A percentile compares a stretch with the other conserved stretches of the same genome.
Evolutionary conservation across 2,113 vertebrate genomes (phyloP).

Genomic region (Lipophrys pholis): DNA sequence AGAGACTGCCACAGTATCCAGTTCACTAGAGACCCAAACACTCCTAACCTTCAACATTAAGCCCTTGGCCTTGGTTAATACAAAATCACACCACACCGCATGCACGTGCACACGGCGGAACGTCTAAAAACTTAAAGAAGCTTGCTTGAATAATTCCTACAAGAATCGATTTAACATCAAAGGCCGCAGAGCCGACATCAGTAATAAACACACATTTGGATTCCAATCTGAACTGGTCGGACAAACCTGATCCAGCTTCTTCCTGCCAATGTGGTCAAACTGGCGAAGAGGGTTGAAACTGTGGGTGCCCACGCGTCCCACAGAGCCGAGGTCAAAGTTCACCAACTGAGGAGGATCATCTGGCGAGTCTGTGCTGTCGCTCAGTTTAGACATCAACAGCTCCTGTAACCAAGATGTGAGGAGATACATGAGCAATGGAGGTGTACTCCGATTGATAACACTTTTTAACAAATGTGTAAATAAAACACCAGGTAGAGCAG

Average conservation of each 20-base stretch:
- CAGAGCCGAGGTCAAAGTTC: constrained; percentile 65
- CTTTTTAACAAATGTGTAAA: constrained; percentile 16
- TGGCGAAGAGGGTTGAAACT: constrained; percentile 89
- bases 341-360: constrained; percentile 57
- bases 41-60: constrained; percentile 67
- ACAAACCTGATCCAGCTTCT: constrained; percentile 90
- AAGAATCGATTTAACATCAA: not conserved
- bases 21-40: constrained; percentile 64
- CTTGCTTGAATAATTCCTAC: not conserved
- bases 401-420: constrained; percentile 77
- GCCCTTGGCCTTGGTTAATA: constrained; percentile 70
- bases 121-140: constrained; percentile 6
- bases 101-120: constrained; percentile 14
- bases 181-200: constrained; percentile 6
- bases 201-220: not conserved
- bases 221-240: not conserved
- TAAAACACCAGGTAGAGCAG: constrained; percentile 15
- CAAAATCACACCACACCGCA: constrained; percentile 14
- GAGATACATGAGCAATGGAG: constrained; percentile 15
- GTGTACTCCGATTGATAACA: not conserved
- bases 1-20: constrained; percentile 67
- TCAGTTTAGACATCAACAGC: constrained; percentile 86
- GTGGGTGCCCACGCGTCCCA: constrained; percentile 51
- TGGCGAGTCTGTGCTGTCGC: constrained; percentile 60
- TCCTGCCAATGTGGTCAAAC: constrained; percentile 83